Evolutionary conservation across 2,888 invertebrate species (phyloP).

Genomic region (Andrena haemorrhoa): DNA sequence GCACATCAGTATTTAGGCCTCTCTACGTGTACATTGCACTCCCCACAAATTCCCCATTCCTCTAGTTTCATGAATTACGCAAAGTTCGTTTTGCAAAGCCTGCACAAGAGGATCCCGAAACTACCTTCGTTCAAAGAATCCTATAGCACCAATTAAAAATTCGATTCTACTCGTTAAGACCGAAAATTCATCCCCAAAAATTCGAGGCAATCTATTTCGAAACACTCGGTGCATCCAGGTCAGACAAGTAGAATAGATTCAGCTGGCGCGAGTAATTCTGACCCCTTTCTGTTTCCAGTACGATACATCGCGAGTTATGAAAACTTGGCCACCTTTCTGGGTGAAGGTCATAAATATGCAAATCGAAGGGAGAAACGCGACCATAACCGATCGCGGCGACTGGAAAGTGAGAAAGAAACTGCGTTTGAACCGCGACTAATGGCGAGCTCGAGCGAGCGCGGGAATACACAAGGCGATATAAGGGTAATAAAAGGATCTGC

Average conservation of each 20-base stretch:
- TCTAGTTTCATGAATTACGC: no score
- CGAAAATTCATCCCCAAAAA: not conserved
- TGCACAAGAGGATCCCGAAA: no score
- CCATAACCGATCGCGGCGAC: slow-evolving; percentile 4
- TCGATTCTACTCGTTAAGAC: not conserved
- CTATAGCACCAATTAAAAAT: no score
- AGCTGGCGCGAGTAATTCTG: slow-evolving; percentile 10
- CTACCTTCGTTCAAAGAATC: no score
- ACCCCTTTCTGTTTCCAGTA: not conserved
- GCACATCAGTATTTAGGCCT: no score
- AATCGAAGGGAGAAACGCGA: not conserved
- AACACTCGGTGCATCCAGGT: slow-evolving; percentile 12
- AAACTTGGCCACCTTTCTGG: slow-evolving; percentile 27
- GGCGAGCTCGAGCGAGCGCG: slow-evolving; percentile 21
- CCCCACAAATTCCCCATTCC: no score
- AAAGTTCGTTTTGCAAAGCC: no score
- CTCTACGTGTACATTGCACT: no score
- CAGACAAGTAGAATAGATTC: slow-evolving; percentile 10
- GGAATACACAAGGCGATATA: not conserved
- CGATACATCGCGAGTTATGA: not conserved
- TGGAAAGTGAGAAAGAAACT: not conserved
- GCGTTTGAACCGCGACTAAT: slow-evolving; percentile 5
- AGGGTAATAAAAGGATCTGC: slow-evolving; percentile 45
- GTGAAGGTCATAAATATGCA: not conserved
- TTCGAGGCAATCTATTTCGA: not conserved